Conservation (phyloP, 1,140 invertebrate genomes). For the Sitodiplosis mosellana region DNA sequence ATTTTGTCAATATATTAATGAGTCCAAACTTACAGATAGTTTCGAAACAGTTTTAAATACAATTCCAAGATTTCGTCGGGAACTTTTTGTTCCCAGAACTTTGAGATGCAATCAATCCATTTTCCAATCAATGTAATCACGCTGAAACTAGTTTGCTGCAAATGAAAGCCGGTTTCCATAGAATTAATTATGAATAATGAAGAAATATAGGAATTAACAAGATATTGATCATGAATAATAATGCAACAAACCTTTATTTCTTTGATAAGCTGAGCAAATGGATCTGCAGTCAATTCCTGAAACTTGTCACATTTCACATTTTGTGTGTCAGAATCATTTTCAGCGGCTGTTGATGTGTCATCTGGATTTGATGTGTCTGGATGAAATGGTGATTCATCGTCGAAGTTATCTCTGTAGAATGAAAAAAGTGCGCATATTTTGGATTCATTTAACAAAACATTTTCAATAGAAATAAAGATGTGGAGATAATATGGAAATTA, state of each 20-base stretch:
- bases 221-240: too few relatives aligned
- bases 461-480: too few relatives aligned
- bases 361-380: not conserved
- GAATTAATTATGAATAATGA: not conserved
- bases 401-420: conserved; percentile 4
- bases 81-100: conserved; percentile 6
- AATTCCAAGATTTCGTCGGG: conserved; percentile 3
- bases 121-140: conserved; percentile 5
- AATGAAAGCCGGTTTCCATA: not conserved
- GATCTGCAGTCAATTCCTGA: conserved; percentile 2
- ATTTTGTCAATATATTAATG: not conserved
- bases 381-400: conserved; percentile 5
- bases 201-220: too few relatives aligned
- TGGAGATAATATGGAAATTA: not conserved
- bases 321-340: not conserved
- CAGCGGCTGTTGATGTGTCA: not conserved
- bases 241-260: conserved; percentile 4
- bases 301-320: conserved; percentile 4
- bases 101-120: conserved; percentile 9
- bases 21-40: conserved; percentile 7
- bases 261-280: conserved; percentile 4
- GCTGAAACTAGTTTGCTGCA: conserved; percentile 4
- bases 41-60: conserved; percentile 6
- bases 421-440: not conserved
- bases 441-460: too few relatives aligned